phyloP scores from a whole-genome alignment of 2,888 invertebrate genomes.

The Parnassius apollo region DNA sequence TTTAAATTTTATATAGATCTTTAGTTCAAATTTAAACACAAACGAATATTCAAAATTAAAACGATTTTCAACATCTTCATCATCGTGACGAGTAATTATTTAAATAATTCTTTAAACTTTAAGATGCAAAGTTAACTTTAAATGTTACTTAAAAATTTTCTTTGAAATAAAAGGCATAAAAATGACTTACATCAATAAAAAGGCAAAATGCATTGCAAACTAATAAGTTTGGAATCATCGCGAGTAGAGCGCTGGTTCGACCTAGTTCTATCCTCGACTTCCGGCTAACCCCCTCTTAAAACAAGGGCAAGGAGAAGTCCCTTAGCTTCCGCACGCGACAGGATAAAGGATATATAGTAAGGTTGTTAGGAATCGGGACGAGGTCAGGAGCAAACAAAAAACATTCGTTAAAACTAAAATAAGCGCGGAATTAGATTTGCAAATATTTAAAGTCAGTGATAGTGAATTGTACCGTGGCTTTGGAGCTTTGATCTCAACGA shows the following conservation, averaged over 20 bases:
- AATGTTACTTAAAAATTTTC: too few species aligned
- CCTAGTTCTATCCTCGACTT: slow-evolving; percentile 51
- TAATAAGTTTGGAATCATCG: slow-evolving; percentile 53
- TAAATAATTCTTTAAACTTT: not conserved
- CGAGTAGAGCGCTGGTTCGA: slow-evolving; percentile 51
- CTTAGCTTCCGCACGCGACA: slow-evolving; percentile 44
- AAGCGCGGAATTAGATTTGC: slow-evolving; percentile 28
- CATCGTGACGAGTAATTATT: not conserved
- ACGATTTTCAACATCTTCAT: not conserved
- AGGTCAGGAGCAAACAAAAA: slow-evolving; percentile 41
- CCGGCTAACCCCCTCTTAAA: slow-evolving; percentile 34
- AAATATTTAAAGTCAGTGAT: slow-evolving; percentile 17
- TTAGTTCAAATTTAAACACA: too few species aligned
- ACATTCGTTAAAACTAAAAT: slow-evolving; percentile 26
- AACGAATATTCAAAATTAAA: not conserved
- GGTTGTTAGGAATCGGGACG: slow-evolving; percentile 43
- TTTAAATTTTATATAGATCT: too few species aligned
- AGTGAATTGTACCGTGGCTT: slow-evolving; percentile 9
- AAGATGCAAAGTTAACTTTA: not conserved
- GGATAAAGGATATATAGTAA: slow-evolving; percentile 38
- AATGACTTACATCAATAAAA: slow-evolving; percentile 43
- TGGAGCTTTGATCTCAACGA: slow-evolving; percentile 4
- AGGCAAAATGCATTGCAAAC: slow-evolving; percentile 52
- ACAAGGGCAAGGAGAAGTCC: slow-evolving; percentile 43
- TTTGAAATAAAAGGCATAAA: slow-evolving; percentile 32